Evolutionary conservation across 2,888 invertebrate species (phyloP).

Genomic region (Protodeltote pygarga): DNA sequence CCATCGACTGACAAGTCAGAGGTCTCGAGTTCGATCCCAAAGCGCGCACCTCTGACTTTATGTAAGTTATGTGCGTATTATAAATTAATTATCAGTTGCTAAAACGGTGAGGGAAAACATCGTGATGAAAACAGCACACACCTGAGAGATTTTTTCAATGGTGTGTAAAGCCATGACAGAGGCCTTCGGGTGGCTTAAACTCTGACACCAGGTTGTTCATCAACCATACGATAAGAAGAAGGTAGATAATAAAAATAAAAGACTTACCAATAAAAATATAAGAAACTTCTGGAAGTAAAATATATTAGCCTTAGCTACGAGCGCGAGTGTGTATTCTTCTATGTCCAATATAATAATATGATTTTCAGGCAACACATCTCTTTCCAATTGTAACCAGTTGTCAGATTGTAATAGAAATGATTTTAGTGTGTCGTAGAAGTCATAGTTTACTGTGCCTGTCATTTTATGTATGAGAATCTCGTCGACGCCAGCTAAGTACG

Average conservation of each 20-base stretch:
- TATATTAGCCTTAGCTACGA: slow-evolving; percentile 70
- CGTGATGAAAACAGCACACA: no score
- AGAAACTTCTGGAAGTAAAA: slow-evolving; percentile 73
- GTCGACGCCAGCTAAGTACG: slow-evolving; percentile 58
- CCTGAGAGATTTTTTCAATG: no score
- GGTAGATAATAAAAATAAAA: neutral
- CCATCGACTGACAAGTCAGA: no score
- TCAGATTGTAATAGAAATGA: slow-evolving; percentile 66
- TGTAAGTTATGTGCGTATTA: no score
- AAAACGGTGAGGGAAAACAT: no score
- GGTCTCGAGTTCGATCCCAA: no score
- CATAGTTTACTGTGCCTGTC: slow-evolving; percentile 62
- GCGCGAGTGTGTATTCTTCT: slow-evolving; percentile 62
- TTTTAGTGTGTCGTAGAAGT: slow-evolving; percentile 70
- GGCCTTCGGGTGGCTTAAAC: no score
- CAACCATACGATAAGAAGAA: no score
- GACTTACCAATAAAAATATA: slow-evolving; percentile 71
- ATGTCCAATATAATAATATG: slow-evolving; percentile 74
- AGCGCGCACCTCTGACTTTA: no score
- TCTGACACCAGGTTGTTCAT: no score
- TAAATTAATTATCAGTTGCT: no score
- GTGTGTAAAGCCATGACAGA: no score
- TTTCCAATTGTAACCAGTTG: slow-evolving; percentile 61
- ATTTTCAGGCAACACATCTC: slow-evolving; percentile 58
- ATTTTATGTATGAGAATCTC: slow-evolving; percentile 72